Evolutionary conservation across 1,140 invertebrate genomes (phyloP), one percentile per base, ranked within the genome.

Genomic region (Drosophila lacertosa): DNA sequence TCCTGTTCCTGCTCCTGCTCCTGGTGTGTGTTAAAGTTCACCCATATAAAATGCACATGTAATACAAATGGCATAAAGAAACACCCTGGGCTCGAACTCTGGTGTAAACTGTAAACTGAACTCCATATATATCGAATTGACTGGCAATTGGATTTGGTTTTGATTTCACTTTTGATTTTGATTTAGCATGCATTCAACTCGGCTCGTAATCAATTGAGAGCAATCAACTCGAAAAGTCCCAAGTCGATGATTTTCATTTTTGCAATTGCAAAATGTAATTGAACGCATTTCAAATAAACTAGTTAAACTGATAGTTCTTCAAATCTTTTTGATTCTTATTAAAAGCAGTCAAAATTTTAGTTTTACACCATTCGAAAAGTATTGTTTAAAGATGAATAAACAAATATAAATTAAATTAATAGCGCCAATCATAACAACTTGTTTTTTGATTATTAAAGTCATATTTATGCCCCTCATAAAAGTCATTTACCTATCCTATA

Each of bases 111-210:
- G n/a, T n/a, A 70, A 54, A n/a, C 26, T 48, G 54, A 70, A 26
- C 26, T 44, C 18, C 50, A 42, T 22, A 69, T 57, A 42, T 22
- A 69, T 57, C 22, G 40, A 59, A 71, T 60, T 71, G 54, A 32
- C 45, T 26, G 37, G 42, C 62, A 82, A 82, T 72, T 72, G 42
- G 62, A 72, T 75, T 83, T 65, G 9, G 20, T 59, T 68, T 64
- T 63, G 59, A 79, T 84, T 71, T 64, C n/a, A n/a, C n/a, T n/a
- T 75, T 83, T 65, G 9, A 16, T 59, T 68, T 64, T 63, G 59
- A 79, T 84, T 71, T 64, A 54, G 71, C 53, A 62, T 75, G 54
- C 29, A 75, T 77, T 72, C 68, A 71, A 59, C 45, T 53, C n/a
- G 15, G 16, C 6, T 3, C 48, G 10, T 62, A 60, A 65, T 81